Evolutionary conservation across 2,888 invertebrate species (phyloP), one percentile per base, ranked within the genome.

Genomic region (Trachelus tabidus): DNA sequence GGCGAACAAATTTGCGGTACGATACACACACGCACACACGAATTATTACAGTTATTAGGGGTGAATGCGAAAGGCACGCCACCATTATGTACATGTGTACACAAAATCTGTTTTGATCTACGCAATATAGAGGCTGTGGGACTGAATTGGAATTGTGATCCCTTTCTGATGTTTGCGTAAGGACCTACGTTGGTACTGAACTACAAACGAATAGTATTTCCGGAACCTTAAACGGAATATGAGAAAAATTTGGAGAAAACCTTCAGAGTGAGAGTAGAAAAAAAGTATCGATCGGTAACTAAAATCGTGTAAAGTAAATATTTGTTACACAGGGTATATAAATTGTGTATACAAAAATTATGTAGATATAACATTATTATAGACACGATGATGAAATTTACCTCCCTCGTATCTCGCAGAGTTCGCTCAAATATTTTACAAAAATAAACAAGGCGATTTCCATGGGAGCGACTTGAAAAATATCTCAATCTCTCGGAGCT

Each of bases 391-490:
- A 80, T 78, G 81, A 81, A 88, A 89, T 89, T 88, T 88, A 87
- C 88, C 85, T 83, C 85, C 83, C 79, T 84, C 84, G 83, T 83
- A 81, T 80, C 82, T 81, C 81, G 83, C 85, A 85, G 87, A 89
- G 88, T 90, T 85, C 87, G 87, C 85, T 86, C 87, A 87, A 84
- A 88, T 89, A 88, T 89, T 87, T 89, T 87, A 88, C 86, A 87
- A 87, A 84, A 85, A 83, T 12, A 30, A 80, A 83, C 83, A 81
- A 84, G 83, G 83, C 84, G 80, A 83, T 85, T 82, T 80, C 73
- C 75, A 76, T 79, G 56, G 9, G 80, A 80, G 81, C 81, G 83
- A 83, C 83, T 23, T 85, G 84, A 85, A 85, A 86, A 86, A 87
- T 87, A 86, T 85, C 81, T 81, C 83, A 79, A 85, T 86, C 84